A percentile compares a stretch with the other conserved stretches of the same genome.
Evolutionary conservation across 2,113 vertebrate species (phyloP).

Genomic region (Neogale vison): DNA sequence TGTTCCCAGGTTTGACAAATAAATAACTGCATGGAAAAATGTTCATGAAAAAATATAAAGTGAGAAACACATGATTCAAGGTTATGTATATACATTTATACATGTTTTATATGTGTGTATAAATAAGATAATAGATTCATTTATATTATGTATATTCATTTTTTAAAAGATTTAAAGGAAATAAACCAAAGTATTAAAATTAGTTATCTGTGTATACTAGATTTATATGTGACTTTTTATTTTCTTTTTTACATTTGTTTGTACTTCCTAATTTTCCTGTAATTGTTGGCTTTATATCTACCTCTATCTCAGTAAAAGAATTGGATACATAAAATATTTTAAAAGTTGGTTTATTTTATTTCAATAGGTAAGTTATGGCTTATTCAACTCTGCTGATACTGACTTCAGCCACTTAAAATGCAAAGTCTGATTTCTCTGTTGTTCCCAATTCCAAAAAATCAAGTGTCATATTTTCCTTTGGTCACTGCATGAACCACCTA

Average conservation of each 20-base stretch:
- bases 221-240: conserved; percentile 21
- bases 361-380: neutral
- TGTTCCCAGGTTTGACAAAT: neutral
- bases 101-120: neutral
- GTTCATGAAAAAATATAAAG: conserved; percentile 3
- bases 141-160: neutral
- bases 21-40: conserved; percentile 19
- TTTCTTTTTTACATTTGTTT: conserved; percentile 19
- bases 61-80: neutral
- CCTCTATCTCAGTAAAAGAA: neutral
- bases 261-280: conserved; percentile 26
- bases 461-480: conserved; percentile 37
- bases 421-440: conserved; percentile 5
- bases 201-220: neutral
- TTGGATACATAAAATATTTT: neutral
- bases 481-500: neutral
- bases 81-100: neutral
- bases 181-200: neutral
- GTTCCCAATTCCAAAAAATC: neutral
- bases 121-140: neutral
- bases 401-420: conserved; percentile 39
- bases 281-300: neutral
- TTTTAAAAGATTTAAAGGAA: neutral
- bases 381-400: neutral
- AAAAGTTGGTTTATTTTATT: conserved; percentile 19